phyloP scores from a whole-genome alignment of 2,113 vertebrate genomes.

The Stigmatopora argus region DNA sequence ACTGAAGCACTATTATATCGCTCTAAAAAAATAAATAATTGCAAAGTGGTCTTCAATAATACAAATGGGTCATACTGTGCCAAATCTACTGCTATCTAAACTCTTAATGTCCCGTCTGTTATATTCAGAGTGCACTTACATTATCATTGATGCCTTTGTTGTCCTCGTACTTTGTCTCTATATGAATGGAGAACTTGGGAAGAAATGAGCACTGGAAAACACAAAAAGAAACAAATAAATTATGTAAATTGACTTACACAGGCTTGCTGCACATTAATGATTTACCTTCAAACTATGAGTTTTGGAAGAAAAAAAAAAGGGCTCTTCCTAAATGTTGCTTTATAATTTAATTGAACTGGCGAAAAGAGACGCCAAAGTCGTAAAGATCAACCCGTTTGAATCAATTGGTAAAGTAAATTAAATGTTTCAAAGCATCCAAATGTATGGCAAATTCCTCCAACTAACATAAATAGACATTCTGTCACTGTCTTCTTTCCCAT shows the following conservation, averaged over 20 bases:
- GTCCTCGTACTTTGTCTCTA: constrained; percentile 70
- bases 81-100: constrained; percentile 23
- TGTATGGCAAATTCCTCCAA: constrained; percentile 1
- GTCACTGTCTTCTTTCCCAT: constrained; percentile 10
- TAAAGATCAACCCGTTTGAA: constrained; percentile 3
- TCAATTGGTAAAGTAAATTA: constrained; percentile 8
- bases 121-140: constrained; percentile 41
- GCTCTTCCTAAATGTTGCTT: background rate
- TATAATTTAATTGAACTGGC: background rate
- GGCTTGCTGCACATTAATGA: background rate
- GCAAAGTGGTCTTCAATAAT: constrained; percentile 18
- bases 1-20: background rate
- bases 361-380: constrained; percentile 4
- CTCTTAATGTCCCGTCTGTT: constrained; percentile 4
- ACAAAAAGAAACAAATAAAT: background rate
- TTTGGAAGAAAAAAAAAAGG: background rate
- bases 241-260: background rate
- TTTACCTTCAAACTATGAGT: background rate
- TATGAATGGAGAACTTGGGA: constrained; percentile 70
- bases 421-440: constrained; percentile 24
- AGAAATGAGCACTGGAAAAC: constrained; percentile 64
- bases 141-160: constrained; percentile 68
- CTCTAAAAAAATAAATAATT: background rate
- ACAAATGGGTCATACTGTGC: constrained; percentile 8
- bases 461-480: constrained; percentile 23